Conservation (phyloP, 2,888 invertebrate species). For the Oasisia sp. region DNA sequence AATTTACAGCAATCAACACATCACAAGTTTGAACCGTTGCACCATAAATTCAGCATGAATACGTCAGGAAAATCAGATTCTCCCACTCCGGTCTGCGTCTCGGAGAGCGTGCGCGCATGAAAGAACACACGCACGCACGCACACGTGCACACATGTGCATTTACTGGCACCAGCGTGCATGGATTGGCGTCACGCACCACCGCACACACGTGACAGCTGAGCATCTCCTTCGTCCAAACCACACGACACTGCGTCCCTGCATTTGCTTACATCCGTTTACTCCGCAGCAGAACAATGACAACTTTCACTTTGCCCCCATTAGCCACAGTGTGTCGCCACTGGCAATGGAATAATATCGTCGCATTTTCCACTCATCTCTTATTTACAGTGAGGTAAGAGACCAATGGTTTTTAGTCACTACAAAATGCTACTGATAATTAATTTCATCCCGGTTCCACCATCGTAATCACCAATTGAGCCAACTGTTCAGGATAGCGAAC, state of each 20-base stretch:
- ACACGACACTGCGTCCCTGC: neutral
- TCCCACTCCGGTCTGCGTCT: neutral
- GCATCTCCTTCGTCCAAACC: neutral
- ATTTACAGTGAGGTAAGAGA: constrained; percentile 6
- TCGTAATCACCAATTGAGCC: neutral
- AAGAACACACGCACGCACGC: neutral
- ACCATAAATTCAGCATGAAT: constrained; percentile 6
- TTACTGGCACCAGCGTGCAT: neutral
- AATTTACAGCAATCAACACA: neutral
- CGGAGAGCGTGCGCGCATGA: neutral
- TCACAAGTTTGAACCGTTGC: neutral
- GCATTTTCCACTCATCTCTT: neutral
- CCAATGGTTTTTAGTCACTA: neutral
- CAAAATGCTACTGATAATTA: neutral
- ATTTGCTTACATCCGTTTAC: neutral
- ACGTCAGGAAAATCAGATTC: neutral
- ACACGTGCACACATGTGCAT: neutral
- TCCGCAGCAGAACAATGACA: neutral
- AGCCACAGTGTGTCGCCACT: neutral
- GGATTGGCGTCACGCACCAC: neutral
- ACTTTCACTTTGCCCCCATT: neutral
- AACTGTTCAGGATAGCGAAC: neutral
- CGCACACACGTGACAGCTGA: neutral
- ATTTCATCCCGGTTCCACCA: neutral
- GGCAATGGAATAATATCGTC: no score